Evolutionary conservation across 1,140 invertebrate genomes (phyloP).

Genomic region (Drosophila erecta): DNA sequence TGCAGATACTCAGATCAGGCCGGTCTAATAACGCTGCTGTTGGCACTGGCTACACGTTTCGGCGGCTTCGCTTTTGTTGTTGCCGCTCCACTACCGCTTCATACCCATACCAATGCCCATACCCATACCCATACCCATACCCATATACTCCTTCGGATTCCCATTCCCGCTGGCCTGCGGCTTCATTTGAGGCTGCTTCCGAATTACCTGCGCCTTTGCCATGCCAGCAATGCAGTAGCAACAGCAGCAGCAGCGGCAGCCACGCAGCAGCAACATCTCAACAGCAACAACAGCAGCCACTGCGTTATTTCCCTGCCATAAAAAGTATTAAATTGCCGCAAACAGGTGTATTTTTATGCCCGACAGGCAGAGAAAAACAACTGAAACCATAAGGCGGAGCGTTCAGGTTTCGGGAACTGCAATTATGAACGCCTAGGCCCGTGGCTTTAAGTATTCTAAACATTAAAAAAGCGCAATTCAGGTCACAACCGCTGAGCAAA

Average conservation of each 20-base stretch:
- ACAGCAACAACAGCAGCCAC: slow-evolving; percentile 23
- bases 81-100: slow-evolving; percentile 31
- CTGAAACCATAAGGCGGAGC: slow-evolving; percentile 9
- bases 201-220: slow-evolving; percentile 67
- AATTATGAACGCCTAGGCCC: slow-evolving; percentile 54
- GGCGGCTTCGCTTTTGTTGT: slow-evolving; percentile 66
- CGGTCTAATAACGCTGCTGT: slow-evolving; percentile 73
- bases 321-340: slow-evolving; percentile 82
- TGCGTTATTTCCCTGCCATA: slow-evolving; percentile 75
- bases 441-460: slow-evolving; percentile 25
- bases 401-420: slow-evolving; percentile 44
- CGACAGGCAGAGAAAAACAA: slow-evolving; percentile 37
- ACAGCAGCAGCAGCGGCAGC: slow-evolving; percentile 1
- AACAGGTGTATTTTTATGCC: slow-evolving; percentile 81
- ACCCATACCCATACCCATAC: slow-evolving; percentile 2
- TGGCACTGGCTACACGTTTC: slow-evolving; percentile 65
- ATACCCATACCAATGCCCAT: slow-evolving; percentile 1
- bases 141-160: neutral
- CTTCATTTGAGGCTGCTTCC: slow-evolving; percentile 80
- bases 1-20: slow-evolving; percentile 25
- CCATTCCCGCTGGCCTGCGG: slow-evolving; percentile 56
- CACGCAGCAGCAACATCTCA: slow-evolving; percentile 12
- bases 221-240: slow-evolving; percentile 61
- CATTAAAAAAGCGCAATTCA: slow-evolving; percentile 19
- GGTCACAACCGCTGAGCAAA: slow-evolving; percentile 13